Evolutionary conservation across 2,888 invertebrate genomes (phyloP), one percentile per base, ranked within the genome.

Genomic region (Cephonodes hylas): DNA sequence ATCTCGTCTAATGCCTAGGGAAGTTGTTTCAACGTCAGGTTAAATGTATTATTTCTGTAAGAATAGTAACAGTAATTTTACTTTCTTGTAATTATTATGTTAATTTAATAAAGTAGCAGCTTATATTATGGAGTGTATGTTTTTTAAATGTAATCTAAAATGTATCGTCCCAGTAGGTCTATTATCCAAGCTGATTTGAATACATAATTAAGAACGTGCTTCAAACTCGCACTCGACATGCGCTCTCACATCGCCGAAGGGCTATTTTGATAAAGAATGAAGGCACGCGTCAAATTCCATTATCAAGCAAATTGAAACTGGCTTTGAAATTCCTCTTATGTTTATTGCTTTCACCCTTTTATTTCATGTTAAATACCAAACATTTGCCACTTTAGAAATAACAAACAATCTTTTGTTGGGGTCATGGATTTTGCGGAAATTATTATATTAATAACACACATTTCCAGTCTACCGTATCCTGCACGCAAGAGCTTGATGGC

Each of bases 191-290:
- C 23, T 7, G 22, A 58, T 42, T 59, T 53, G 45, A 38, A 61
- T 25, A 38, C 4, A 56, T 53, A 59, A 42, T 38, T 70, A 70
- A 81, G 86, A 89, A 87, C 90, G 91, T 88, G 89, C 85, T 82
- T 73, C 77, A 76, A 72, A 70, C 77, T 76, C 83, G 84, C 83
- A 82, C 44, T 84, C 18, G 53, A 53, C 53, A 53, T 31, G 31
- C n/a, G 18, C 25, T 46, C 31, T 31, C 53, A 31, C 18, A 53
- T 27, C 20, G 27, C 31, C 53, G 10, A 53, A 53, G 53, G 53
- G 53, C 31, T 53, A 53, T 53, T 53, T 53, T 53, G 18, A 53
- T 53, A 53, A 18, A 18, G 53, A 31, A 18, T 18, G 31, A 27
- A 27, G 27, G 31, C 53, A 53, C 53, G 53, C 53, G 53, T 48